These are phyloP conservation scores for Brachyrhaphis roseni DNA, from an alignment of 2,797 vertebrate species.

Conservation along the genomic window DNA sequence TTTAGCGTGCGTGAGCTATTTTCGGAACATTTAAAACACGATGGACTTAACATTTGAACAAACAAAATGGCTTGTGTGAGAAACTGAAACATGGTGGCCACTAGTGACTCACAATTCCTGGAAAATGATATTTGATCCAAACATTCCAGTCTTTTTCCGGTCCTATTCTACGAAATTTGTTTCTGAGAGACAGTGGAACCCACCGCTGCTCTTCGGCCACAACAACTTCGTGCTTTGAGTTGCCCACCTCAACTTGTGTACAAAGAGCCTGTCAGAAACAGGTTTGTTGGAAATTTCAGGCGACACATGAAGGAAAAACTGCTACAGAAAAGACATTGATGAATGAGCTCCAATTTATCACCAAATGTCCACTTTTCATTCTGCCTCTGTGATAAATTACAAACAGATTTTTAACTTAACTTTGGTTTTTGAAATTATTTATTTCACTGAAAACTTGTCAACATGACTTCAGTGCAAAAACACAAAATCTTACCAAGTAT, in stretches of 20 bases:
- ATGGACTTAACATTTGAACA: conserved; percentile 7
- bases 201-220: conserved; percentile 24
- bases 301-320: conserved; percentile 24
- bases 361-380: conserved; percentile 18
- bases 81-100: conserved; percentile 10
- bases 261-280: conserved; percentile 38
- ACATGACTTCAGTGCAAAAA: background rate
- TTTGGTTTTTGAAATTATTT: background rate
- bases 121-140: conserved; percentile 37
- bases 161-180: conserved; percentile 18
- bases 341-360: conserved; percentile 24
- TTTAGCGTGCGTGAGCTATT: too few relatives aligned
- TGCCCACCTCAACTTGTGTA: conserved; percentile 63
- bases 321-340: conserved; percentile 8
- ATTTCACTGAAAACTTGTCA: background rate
- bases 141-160: conserved; percentile 29
- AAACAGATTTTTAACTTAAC: background rate
- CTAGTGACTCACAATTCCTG: conserved; percentile 28
- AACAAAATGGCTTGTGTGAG: conserved; percentile 11
- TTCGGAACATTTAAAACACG: background rate
- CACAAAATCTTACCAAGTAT: too few relatives aligned
- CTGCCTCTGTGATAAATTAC: background rate
- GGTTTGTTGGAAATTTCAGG: conserved; percentile 37
- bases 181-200: conserved; percentile 35
- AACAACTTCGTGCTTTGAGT: conserved; percentile 39